Evolutionary conservation across 2,888 invertebrate species (phyloP), one percentile per base, ranked within the genome.

Genomic region (Pristionchus arcanus): DNA sequence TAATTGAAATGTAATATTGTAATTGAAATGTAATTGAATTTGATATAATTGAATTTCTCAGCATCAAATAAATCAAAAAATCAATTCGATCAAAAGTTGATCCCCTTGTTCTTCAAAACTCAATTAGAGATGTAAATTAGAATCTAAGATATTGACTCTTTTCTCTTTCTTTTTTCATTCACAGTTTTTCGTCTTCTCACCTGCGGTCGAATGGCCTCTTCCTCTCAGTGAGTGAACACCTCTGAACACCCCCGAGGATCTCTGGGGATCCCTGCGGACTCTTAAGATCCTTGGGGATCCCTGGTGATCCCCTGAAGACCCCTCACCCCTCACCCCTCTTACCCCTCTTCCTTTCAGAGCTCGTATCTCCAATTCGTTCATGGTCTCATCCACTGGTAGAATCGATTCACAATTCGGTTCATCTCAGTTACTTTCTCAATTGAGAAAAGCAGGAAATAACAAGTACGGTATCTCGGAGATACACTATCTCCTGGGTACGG

Each of bases 381-480:
- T 53, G 81, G 81, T 81, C 25, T 81, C 81, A 2, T 25, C 74
- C 2, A 2, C 74, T 21, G 81, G 81, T 7, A 49, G 37, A 53
- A 31, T 31, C 28, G 74, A 15, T 3, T 42, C 81, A 25, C 37
- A 81, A n/a, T n/a, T 49, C n/a, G 84, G 84, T 3, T 28, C 84
- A 3, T 59, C 84, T 9, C 59, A 59, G 21, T 34, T 85, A 34
- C 87, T 87, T 42, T 68, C 87, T n/a, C n/a, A 87, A n/a, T 28
- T 53, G 49, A 87, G 87, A 31, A 87, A 68, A 68, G 28, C 55
- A 5, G 87, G 87, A 1, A 87, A 68, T 42, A 68, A 68, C 87
- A 87, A 87, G 87, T 87, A 68, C 42, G 87, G 42, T 59, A n/a
- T n/a, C n/a, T n/a, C n/a, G n/a, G n/a, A n/a, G n/a, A n/a, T n/a